phyloP scores from a whole-genome alignment of 2,888 invertebrate genomes.

The Sarcophaga variegata region DNA sequence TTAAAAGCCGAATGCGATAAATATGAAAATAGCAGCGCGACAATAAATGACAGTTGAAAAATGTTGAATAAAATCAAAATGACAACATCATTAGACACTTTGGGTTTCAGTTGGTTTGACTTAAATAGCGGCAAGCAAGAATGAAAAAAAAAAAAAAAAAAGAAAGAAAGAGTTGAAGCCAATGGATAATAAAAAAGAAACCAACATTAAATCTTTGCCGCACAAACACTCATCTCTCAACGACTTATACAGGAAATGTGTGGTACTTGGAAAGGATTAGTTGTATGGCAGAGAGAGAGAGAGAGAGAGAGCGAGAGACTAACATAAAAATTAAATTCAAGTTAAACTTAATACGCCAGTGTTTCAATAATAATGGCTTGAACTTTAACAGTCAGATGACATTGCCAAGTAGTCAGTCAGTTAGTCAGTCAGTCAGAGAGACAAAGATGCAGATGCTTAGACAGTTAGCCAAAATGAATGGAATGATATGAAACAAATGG shows the following conservation, averaged over 20 bases:
- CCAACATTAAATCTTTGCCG: conserved; percentile 20
- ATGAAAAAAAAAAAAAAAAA: not conserved
- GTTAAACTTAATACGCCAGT: conserved; percentile 15
- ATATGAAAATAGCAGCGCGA: conserved; percentile 46
- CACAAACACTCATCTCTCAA: conserved; percentile 17
- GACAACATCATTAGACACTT: conserved; percentile 52
- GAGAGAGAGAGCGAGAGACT: not conserved
- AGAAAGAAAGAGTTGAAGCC: not conserved
- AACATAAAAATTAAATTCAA: conserved; percentile 8
- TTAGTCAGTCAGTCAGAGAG: not conserved
- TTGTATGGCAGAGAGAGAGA: not conserved
- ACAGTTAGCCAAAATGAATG: not conserved
- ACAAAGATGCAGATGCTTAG: too few species aligned
- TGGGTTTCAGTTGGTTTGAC: conserved; percentile 42
- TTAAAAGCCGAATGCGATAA: conserved; percentile 26
- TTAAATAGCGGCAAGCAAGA: conserved; percentile 6
- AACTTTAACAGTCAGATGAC: not conserved
- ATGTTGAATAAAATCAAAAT: conserved; percentile 43
- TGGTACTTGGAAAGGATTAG: conserved; percentile 46
- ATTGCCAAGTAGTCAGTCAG: not conserved
- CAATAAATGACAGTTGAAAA: conserved; percentile 51
- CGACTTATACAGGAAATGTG: too few species aligned
- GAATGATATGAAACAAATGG: not conserved
- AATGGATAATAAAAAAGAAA: conserved; percentile 37
- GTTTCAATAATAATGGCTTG: conserved; percentile 7